Evolutionary conservation across 2,888 invertebrate genomes (phyloP).

Genomic region (Athalia rosae): DNA sequence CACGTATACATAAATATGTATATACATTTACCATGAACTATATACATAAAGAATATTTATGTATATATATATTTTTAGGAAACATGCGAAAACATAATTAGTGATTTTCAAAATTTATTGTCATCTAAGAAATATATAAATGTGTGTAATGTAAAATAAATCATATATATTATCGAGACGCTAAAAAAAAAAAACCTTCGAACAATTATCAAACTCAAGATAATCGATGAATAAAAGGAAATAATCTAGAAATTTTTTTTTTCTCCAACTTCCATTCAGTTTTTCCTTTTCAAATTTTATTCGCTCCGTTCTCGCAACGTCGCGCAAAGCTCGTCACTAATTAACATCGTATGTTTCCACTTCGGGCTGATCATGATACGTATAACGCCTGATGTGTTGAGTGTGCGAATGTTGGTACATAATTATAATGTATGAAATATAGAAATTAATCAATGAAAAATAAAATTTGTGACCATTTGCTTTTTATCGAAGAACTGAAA

Average conservation of each 20-base stretch:
- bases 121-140: not conserved
- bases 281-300: not conserved
- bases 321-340: no score
- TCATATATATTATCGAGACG: not conserved
- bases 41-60: not conserved
- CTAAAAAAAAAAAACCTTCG: no score
- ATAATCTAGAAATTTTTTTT: no score
- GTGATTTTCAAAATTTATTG: slow-evolving; percentile 24
- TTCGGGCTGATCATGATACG: slow-evolving; percentile 19
- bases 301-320: no score
- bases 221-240: no score
- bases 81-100: slow-evolving; percentile 29
- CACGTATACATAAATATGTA: no score
- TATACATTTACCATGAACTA: not conserved
- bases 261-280: not conserved
- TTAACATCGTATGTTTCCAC: slow-evolving; percentile 20
- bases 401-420: slow-evolving; percentile 25
- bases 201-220: no score
- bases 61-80: slow-evolving; percentile 28
- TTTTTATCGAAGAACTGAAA: no score
- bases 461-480: no score
- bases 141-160: not conserved
- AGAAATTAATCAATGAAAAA: not conserved
- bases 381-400: slow-evolving; percentile 23
- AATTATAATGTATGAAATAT: not conserved